Evolutionary conservation across 1,140 invertebrate species (phyloP), one percentile per base, ranked within the genome.

Genomic region (Anastrepha obliqua): DNA sequence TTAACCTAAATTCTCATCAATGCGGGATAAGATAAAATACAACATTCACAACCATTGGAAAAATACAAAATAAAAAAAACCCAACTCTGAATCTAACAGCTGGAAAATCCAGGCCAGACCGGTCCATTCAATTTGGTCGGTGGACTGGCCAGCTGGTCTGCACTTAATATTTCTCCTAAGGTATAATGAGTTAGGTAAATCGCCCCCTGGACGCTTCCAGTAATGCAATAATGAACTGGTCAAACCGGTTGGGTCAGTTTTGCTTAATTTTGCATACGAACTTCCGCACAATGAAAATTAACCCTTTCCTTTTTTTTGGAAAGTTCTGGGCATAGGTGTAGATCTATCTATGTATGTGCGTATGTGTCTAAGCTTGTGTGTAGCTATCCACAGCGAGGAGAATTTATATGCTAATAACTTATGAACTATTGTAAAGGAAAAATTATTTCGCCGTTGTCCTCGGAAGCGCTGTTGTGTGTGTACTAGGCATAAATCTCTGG

Each of bases 161-260:
- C 65, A 42, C 44, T 3, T 11, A 29, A 13, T 47, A 74, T 44
- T 47, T 5, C 42, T 44, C 39, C 67, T 13, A 74, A n/a, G 29
- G 15, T 47, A 47, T 55, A 11, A 55, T 44, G 5, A 70, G 39
- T 44, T 3, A 9, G 29, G 64, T 70, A 44, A 70, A 47, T 74
- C 67, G 67, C 42, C 67, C 39, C 42, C 17, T 74, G 67, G 67
- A 44, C 67, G 42, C 39, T 74, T 47, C 13, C 67, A 47, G 39
- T 67, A 39, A 74, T n/a, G 6, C 67, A 47, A 44, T 74, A 74
- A 74, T 47, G 67, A 74, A 74, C 67, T 74, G 67, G 67, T 74
- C 67, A 74, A 74, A 74, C 67, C 67, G 39, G 67, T 74, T 74
- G 4, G 67, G 42, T 74, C 67, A 74, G 67, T 74, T 67, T 47